phyloP scores from a whole-genome alignment of 2,797 vertebrate genomes.

The Meda fulgida region DNA sequence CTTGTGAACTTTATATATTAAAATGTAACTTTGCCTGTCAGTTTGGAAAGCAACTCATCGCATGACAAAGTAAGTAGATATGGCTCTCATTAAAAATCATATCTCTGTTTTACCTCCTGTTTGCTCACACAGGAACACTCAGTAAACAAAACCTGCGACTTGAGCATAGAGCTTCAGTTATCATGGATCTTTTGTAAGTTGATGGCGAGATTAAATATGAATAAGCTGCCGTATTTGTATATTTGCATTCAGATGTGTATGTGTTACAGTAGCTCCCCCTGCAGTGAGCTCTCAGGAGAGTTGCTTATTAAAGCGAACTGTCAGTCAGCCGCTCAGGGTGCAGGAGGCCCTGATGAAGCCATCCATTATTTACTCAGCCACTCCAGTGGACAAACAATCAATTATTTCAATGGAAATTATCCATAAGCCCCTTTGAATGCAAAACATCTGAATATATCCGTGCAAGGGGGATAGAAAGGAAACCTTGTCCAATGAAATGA shows the following conservation, averaged over 20 bases:
- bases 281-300: slow-evolving; percentile 48
- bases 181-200: slow-evolving; percentile 41
- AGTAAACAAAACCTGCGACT: slow-evolving; percentile 32
- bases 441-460: slow-evolving; percentile 44
- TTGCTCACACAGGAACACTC: slow-evolving; percentile 33
- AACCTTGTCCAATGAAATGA: slow-evolving; percentile 18
- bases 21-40: slow-evolving; percentile 25
- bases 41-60: slow-evolving; percentile 16
- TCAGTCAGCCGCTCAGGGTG: slow-evolving; percentile 65
- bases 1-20: background rate
- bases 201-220: slow-evolving; percentile 48
- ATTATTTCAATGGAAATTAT: slow-evolving; percentile 77
- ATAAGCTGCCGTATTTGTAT: slow-evolving; percentile 41
- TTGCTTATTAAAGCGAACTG: slow-evolving; percentile 63
- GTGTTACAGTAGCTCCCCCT: slow-evolving; percentile 52
- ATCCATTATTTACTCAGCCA: slow-evolving; percentile 76
- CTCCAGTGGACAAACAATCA: slow-evolving; percentile 71
- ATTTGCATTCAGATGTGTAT: slow-evolving; percentile 38
- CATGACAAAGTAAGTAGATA: slow-evolving; percentile 20
- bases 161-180: slow-evolving; percentile 30
- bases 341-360: slow-evolving; percentile 69
- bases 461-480: background rate
- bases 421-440: slow-evolving; percentile 68
- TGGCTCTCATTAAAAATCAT: slow-evolving; percentile 33
- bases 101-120: slow-evolving; percentile 30